These are phyloP conservation scores for Mesitornis unicolor DNA, from an alignment of 2,113 vertebrate genomes.

Conservation along the genomic window DNA sequence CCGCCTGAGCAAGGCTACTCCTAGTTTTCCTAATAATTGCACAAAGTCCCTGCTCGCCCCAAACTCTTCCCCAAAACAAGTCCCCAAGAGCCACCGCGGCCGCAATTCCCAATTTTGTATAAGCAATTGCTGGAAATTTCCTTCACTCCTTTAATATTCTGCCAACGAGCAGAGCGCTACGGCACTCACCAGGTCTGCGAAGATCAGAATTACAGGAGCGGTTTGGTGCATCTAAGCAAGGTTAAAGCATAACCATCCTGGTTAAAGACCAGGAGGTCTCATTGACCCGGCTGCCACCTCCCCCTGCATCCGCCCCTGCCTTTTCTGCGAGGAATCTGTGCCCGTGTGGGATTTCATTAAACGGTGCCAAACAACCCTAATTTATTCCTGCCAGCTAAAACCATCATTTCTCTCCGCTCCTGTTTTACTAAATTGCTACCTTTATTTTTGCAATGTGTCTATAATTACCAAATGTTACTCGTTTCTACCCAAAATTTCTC, in stretches of 20 bases:
- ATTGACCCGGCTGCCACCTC: rapidly evolving
- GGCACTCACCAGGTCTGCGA: rapidly evolving
- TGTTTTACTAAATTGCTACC: slow-evolving; percentile 68
- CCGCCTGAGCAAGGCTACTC: background rate
- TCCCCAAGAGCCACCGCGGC: rapidly evolving
- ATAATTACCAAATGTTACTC: slow-evolving; percentile 68
- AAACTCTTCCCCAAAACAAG: background rate
- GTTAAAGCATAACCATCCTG: background rate
- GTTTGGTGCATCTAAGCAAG: rapidly evolving
- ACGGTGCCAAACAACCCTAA: slow-evolving; percentile 34
- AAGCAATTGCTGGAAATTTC: background rate
- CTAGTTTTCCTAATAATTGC: background rate
- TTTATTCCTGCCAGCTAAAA: slow-evolving; percentile 58
- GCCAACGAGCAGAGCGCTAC: rapidly evolving
- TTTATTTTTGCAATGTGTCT: slow-evolving; percentile 73
- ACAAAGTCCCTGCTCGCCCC: background rate
- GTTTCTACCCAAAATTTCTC: slow-evolving; percentile 58
- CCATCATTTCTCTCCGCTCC: slow-evolving; percentile 12
- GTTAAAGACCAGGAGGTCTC: too few species aligned
- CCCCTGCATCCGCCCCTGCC: background rate
- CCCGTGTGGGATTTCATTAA: slow-evolving; percentile 27
- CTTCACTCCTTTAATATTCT: too few species aligned
- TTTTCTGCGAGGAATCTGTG: background rate
- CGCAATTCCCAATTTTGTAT: rapidly evolving
- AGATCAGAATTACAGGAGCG: background rate